Base-by-base conservation (phyloP, 2,797 vertebrate genomes). In the Sebastolobus alascanus region DNA sequence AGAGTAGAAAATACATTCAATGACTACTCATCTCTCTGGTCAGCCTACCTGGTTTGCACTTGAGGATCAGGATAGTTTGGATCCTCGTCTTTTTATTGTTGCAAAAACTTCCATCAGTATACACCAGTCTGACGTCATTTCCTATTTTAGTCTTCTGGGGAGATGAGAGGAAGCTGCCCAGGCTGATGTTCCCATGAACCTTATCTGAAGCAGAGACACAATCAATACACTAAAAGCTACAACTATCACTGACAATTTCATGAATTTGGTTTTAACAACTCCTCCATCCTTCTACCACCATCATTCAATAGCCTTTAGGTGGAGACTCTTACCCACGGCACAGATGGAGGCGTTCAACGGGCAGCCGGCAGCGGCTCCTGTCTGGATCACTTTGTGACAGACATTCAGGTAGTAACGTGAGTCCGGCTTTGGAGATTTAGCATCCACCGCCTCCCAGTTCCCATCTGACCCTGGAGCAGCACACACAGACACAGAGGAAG, bases 391-490 rank as follows among this genome's bases (percentile, higher is more conserved):
- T 85, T 96, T 96, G 92, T 97, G 97, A 87, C 98, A 99, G 66
- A 99, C 87, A 8, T 99, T 99, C 75, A 99, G 94, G 84, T 96
- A 99, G 92, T 97, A 97, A 46, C 86, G 96, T 0, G 75, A 94
- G 56, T 93, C 94, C 0, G 68, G 29, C 22, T 95, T 93, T 0
- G 85, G 74, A 52, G 91, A 91, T 33, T 92, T 96, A 27, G 92
- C 93, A 3, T 96, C 96, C 83, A 99, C 94, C 0, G 93, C 98
- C 93, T 97, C 97, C 98, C 98, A 99, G 88, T 99, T 99, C 77
- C 94, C 92, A 1, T 94, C 95, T 0, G 89, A 91, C 61, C 95
- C 97, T 97, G 92, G 68, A 92, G 89, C 43, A 18, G 35, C n/a
- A 33, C 0, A 31, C 0, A 63, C 20, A 38, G 8, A 70, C 13